Conservation (phyloP, 2,888 invertebrate species). For the Balanococcus diminutus region DNA sequence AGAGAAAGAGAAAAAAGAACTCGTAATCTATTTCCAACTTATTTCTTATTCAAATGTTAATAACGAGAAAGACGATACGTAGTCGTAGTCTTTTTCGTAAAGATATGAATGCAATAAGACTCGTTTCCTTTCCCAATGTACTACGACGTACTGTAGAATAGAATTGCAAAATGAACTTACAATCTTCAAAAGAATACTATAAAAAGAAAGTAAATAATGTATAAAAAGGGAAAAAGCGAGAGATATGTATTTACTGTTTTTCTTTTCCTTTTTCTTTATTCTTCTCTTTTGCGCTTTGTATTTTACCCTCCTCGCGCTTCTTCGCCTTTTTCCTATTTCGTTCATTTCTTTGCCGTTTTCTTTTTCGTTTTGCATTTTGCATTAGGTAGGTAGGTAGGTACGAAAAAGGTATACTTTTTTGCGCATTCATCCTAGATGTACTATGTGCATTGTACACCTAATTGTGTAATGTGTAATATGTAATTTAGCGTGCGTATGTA, state of each 20-base stretch:
- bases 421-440: too few relatives aligned
- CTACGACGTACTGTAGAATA: too few relatives aligned
- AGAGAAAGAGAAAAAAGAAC: constrained; percentile 27
- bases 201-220: constrained; percentile 53
- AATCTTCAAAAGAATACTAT: constrained; percentile 52
- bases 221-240: constrained; percentile 49
- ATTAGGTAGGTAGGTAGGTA: background rate
- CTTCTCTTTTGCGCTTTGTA: background rate
- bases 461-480: too few relatives aligned
- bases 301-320: constrained; percentile 4
- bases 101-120: constrained; percentile 50
- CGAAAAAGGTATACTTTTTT: background rate
- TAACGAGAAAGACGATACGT: constrained; percentile 57
- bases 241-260: constrained; percentile 51
- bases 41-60: constrained; percentile 59
- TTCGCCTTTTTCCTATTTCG: background rate
- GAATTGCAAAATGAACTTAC: constrained; percentile 53
- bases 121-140: constrained; percentile 48
- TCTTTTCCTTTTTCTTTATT: background rate
- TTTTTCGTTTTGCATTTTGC: background rate
- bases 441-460: too few relatives aligned
- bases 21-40: constrained; percentile 59
- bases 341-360: background rate
- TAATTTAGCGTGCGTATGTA: too few relatives aligned
- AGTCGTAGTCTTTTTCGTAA: constrained; percentile 4